These are phyloP conservation scores for Mugil cephalus DNA, from an alignment of 2,113 vertebrate genomes.

Conservation along the genomic window DNA sequence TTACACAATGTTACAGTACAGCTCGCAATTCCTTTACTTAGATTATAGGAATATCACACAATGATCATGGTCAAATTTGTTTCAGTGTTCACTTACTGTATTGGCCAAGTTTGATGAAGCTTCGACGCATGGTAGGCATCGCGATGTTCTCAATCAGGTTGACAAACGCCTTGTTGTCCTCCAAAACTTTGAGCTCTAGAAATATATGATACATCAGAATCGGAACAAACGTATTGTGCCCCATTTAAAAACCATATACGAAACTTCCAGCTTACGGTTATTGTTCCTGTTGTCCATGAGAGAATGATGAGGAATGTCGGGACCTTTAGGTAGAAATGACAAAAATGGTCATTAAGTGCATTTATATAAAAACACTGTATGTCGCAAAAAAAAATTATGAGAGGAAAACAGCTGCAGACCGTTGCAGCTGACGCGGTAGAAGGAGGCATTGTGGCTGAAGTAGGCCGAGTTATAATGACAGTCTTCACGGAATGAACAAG, in stretches of 20 bases:
- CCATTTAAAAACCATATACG: not conserved
- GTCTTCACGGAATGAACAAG: slow-evolving; percentile 84
- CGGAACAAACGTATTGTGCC: not conserved
- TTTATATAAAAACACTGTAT: not conserved
- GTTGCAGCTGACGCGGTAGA: slow-evolving; percentile 88
- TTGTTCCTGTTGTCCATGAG: slow-evolving; percentile 61
- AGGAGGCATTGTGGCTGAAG: slow-evolving; percentile 88
- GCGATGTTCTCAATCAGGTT: slow-evolving; percentile 82
- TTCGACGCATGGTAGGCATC: slow-evolving; percentile 86
- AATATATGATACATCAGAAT: not conserved
- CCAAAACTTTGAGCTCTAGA: slow-evolving; percentile 85
- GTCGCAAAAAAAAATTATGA: not conserved
- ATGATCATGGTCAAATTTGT: too few relatives aligned
- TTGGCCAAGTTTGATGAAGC: slow-evolving; percentile 72
- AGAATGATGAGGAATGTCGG: slow-evolving; percentile 86
- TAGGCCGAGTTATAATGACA: slow-evolving; percentile 92
- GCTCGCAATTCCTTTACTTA: too few relatives aligned
- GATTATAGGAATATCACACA: not conserved
- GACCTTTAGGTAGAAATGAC: slow-evolving; percentile 83
- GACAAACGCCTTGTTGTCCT: slow-evolving; percentile 87
- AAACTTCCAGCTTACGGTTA: slow-evolving; percentile 46
- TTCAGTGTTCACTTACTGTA: slow-evolving; percentile 83
- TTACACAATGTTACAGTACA: too few relatives aligned
- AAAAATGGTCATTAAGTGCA: not conserved
- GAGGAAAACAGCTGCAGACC: slow-evolving; percentile 80